A percentile compares a stretch with the other conserved stretches of the same genome.
phyloP scores from a whole-genome alignment of 2,888 invertebrate genomes.

The Chrysina gloriosa region DNA sequence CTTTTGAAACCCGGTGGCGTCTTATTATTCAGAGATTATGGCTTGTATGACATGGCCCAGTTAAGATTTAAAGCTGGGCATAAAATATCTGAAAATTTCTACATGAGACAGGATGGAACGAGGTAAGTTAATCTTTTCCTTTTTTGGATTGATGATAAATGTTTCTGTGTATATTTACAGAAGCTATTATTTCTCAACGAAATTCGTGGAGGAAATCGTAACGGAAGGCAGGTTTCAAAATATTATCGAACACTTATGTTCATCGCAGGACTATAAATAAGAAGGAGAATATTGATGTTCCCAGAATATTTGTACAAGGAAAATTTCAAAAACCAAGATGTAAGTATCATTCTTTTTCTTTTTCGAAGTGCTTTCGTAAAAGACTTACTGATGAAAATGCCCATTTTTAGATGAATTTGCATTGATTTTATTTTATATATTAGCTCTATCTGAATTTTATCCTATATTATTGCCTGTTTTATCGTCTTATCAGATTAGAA shows the following conservation, averaged over 20 bases:
- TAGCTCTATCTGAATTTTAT: conserved; percentile 50
- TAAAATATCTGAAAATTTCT: conserved; percentile 92
- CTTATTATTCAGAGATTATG: conserved; percentile 93
- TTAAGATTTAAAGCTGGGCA: conserved; percentile 92
- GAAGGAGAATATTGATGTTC: conserved; percentile 91
- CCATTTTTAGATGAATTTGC: conserved; percentile 32
- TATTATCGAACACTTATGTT: conserved; percentile 79
- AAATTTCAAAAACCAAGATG: conserved; percentile 73
- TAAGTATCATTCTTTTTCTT: conserved; percentile 22
- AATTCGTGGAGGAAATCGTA: conserved; percentile 77
- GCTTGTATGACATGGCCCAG: conserved; percentile 95
- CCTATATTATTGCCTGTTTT: background rate
- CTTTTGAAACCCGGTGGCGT: conserved; percentile 81
- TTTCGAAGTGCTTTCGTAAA: background rate
- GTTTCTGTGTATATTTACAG: background rate
- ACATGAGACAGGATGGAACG: conserved; percentile 97
- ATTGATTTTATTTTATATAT: conserved; percentile 40
- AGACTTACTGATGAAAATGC: conserved; percentile 20
- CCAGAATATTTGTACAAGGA: conserved; percentile 93
- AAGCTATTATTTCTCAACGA: conserved; percentile 80
- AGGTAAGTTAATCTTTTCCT: conserved; percentile 66
- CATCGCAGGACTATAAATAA: conserved; percentile 90
- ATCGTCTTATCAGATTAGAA: background rate
- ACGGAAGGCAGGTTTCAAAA: conserved; percentile 76
- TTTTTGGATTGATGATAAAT: background rate